Evolutionary conservation across 2,888 invertebrate genomes (phyloP), one percentile per base, ranked within the genome.

Genomic region (Drosophila subsilvestris): DNA sequence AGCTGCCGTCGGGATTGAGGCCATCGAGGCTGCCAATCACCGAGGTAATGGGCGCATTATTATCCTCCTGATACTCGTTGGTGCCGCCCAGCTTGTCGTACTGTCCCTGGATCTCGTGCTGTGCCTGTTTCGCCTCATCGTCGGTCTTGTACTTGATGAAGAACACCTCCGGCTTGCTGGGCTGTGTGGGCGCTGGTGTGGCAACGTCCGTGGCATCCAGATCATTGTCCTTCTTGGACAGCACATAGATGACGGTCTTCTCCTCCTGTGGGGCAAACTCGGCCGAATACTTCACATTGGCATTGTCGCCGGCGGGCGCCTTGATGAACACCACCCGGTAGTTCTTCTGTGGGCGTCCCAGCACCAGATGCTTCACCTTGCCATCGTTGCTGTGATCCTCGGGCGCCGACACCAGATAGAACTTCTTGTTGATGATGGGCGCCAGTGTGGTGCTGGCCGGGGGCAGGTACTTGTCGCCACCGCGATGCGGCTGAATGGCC

Each of bases 101-200:
- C 78, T 91, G 90, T 29, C 88, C 90, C 88, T 92, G 92, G 73
- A 92, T 92, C 79, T 90, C 90, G 73, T 87, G 89, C 68, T 92
- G 92, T 1, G 92, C 92, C 74, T 90, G 90, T 44, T 83, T 74
- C 8, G 92, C 92, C 87, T 92, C 92, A 47, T 92, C 90, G 12
- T 90, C 89, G 45, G 91, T 92, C 76, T 90, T 92, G 83, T 92
- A 92, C 68, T 92, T 92, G 74, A 92, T 91, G 77, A 92, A 92
- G 92, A 91, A 92, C 3, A 92, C 91, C 75, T 92, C 92, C 2
- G 92, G 92, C 67, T 92, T 92, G 80, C 90, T 91, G 71, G 92
- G 90, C 68, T 89, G 86, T 3, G 91, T 88, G 44, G 92, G 92
- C 2, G 91, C 88, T 5, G 91, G 92, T 3, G 90, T 90, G 20